Evolutionary conservation across 2,888 invertebrate genomes (phyloP).

Genomic region (Agrochola lychnidis): DNA sequence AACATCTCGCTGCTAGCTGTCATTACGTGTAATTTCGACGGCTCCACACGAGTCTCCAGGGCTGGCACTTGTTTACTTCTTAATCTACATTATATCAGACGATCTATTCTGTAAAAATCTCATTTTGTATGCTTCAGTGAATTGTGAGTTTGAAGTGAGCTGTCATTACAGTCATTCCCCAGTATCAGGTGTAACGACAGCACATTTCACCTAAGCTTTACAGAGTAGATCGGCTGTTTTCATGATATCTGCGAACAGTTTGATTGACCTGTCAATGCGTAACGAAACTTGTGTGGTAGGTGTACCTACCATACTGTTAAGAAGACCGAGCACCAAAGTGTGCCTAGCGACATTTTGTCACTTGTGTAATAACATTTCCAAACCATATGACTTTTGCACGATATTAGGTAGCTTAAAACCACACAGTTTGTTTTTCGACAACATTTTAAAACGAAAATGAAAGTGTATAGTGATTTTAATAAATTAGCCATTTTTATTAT

Average conservation of each 20-base stretch:
- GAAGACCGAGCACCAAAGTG: background rate
- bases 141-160: no score
- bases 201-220: no score
- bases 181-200: no score
- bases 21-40: conserved; percentile 71
- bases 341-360: no score
- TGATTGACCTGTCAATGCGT: background rate
- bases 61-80: conserved; percentile 33
- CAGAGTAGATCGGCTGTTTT: background rate
- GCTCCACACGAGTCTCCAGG: conserved; percentile 48
- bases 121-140: no score
- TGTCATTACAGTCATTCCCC: no score
- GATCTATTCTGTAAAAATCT: no score
- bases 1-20: conserved; percentile 64
- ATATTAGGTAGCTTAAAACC: background rate
- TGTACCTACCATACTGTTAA: background rate
- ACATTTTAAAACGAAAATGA: background rate
- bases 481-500: no score
- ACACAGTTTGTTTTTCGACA: background rate
- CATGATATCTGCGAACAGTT: background rate
- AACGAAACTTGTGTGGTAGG: background rate
- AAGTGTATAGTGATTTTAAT: background rate
- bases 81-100: background rate
- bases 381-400: background rate
- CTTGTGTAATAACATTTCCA: no score